phyloP scores from a whole-genome alignment of 2,113 vertebrate species.

The Phylloscopus whistleri region DNA sequence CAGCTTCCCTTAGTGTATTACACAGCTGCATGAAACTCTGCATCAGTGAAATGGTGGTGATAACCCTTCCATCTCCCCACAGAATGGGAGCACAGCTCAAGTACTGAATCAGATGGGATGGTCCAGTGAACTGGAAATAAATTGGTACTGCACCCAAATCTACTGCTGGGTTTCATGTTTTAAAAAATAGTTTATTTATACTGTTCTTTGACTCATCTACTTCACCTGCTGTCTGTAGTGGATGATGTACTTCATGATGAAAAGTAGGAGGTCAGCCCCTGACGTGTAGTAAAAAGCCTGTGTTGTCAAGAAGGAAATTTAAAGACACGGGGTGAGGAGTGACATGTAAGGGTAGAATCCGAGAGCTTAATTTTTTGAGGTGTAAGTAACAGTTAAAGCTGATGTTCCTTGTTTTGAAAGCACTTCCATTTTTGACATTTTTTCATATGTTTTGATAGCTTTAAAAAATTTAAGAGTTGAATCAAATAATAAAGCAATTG shows the following conservation, averaged over 20 bases:
- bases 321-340: background rate
- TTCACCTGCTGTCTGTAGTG: background rate
- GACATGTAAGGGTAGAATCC: background rate
- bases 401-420: background rate
- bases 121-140: background rate
- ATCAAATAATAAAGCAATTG: background rate
- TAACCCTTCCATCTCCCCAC: background rate
- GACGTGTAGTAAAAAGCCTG: background rate
- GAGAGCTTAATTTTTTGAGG: background rate
- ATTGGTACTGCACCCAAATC: background rate
- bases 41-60: background rate
- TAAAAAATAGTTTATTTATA: background rate
- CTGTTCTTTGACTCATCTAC: background rate
- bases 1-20: accelerated
- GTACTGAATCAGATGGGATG: background rate
- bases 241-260: background rate
- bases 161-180: background rate
- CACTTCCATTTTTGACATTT: background rate
- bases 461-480: background rate
- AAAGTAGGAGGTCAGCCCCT: background rate
- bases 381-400: background rate
- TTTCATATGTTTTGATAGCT: background rate
- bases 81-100: background rate
- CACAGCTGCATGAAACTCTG: background rate
- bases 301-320: background rate